Percentiles rank a stretch among this genome's conserved stretches.
phyloP scores from a whole-genome alignment of 2,888 invertebrate species.

The Noctua janthina region DNA sequence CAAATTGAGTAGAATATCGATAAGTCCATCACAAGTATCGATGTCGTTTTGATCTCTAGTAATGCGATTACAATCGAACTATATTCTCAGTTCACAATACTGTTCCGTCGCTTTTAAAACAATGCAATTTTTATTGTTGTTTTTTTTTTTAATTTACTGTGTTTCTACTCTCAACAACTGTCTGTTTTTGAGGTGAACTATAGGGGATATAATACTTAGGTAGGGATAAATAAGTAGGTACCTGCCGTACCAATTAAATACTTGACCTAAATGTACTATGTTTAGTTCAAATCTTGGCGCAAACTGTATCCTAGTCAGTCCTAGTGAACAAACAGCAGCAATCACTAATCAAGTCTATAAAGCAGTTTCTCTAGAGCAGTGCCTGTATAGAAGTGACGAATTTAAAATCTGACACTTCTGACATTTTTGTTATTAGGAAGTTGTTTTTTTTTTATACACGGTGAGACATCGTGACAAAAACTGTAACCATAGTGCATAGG shows the following conservation, averaged over 20 bases:
- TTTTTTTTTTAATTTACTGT: constrained; percentile 27
- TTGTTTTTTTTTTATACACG: too few species aligned
- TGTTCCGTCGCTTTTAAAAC: constrained; percentile 44
- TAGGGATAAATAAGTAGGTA: background rate
- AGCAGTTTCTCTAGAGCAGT: background rate
- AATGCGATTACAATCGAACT: constrained; percentile 51
- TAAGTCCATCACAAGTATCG: constrained; percentile 34
- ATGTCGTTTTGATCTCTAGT: constrained; percentile 37
- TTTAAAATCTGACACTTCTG: background rate
- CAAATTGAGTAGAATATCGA: constrained; percentile 46
- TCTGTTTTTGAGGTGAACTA: constrained; percentile 9
- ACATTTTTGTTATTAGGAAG: background rate
- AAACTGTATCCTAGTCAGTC: background rate
- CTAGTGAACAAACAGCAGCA: constrained; percentile 1
- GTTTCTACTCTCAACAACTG: constrained; percentile 18
- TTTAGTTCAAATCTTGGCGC: background rate
- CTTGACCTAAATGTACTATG: background rate
- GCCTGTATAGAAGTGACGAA: background rate
- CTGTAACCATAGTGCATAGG: background rate
- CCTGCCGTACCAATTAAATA: background rate
- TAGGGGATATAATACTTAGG: background rate
- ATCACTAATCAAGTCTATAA: background rate
- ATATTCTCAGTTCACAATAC: constrained; percentile 28
- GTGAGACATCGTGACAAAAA: too few species aligned
- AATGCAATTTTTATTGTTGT: constrained; percentile 43